Evolutionary conservation across 2,113 vertebrate species (phyloP).

Genomic region (Eudyptes chrysolophus): DNA sequence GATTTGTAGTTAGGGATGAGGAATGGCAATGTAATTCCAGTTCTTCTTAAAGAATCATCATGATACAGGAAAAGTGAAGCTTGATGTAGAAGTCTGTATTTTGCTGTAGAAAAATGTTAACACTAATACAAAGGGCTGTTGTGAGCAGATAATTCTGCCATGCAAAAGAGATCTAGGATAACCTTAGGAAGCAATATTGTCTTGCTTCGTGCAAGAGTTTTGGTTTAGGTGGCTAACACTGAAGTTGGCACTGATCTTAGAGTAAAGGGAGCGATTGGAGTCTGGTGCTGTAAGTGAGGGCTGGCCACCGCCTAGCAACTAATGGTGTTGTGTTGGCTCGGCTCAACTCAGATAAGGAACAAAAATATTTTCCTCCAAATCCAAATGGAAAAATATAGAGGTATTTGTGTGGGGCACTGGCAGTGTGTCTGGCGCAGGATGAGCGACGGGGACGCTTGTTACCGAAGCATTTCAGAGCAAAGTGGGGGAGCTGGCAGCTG

Average conservation of each 20-base stretch:
- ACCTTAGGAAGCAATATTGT: not conserved
- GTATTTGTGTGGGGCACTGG: not conserved
- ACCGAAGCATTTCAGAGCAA: not conserved
- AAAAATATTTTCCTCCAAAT: not conserved
- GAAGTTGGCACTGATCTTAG: not conserved
- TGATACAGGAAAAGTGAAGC: not conserved
- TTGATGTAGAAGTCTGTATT: not conserved
- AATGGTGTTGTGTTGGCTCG: not conserved
- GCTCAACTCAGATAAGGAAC: not conserved
- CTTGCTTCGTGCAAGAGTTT: not conserved
- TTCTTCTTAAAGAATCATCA: not conserved
- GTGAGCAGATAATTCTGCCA: not conserved
- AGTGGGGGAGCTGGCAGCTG: not conserved
- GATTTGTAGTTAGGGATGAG: not conserved
- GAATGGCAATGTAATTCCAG: not conserved
- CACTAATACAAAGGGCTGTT: not conserved
- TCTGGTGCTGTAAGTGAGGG: not conserved
- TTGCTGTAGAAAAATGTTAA: not conserved
- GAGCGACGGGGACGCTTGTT: not conserved
- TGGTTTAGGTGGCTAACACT: not conserved
- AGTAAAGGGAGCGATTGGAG: not conserved
- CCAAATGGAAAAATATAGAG: not conserved
- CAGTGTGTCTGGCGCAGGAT: fast-evolving
- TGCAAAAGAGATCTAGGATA: not conserved
- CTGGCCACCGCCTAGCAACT: not conserved